A percentile compares a stretch with the other conserved stretches of the same genome.
These are phyloP conservation scores for Arctia plantaginis DNA, from an alignment of 2,888 invertebrate species.

Conservation along the genomic window DNA sequence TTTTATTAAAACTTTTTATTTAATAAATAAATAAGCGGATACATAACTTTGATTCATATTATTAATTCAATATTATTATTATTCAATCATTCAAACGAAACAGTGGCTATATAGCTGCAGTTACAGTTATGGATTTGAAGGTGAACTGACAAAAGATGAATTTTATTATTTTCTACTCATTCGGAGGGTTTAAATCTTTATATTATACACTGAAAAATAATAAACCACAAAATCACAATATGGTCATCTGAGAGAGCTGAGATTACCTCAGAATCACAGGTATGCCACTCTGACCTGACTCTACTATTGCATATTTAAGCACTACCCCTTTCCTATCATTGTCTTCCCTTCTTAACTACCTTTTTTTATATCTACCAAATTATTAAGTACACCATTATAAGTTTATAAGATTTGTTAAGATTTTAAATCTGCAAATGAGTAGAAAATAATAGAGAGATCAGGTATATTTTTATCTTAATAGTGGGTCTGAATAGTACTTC, in stretches of 20 bases:
- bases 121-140: background rate
- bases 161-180: no score
- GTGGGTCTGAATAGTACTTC: background rate
- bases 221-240: no score
- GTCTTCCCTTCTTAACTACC: background rate
- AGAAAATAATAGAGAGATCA: background rate
- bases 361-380: conserved; percentile 9
- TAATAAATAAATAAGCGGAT: no score
- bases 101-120: background rate
- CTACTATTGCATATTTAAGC: background rate
- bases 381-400: no score
- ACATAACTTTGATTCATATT: background rate
- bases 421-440: background rate
- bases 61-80: background rate
- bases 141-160: background rate
- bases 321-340: background rate
- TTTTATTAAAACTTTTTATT: no score
- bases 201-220: no score
- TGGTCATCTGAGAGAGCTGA: no score
- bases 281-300: background rate
- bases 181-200: no score
- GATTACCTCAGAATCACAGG: no score
- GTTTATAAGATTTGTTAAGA: no score
- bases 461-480: background rate
- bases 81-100: background rate